Evolutionary conservation across 2,113 vertebrate species (phyloP).

Genomic region (Cryptomyrus ogoouensis): DNA sequence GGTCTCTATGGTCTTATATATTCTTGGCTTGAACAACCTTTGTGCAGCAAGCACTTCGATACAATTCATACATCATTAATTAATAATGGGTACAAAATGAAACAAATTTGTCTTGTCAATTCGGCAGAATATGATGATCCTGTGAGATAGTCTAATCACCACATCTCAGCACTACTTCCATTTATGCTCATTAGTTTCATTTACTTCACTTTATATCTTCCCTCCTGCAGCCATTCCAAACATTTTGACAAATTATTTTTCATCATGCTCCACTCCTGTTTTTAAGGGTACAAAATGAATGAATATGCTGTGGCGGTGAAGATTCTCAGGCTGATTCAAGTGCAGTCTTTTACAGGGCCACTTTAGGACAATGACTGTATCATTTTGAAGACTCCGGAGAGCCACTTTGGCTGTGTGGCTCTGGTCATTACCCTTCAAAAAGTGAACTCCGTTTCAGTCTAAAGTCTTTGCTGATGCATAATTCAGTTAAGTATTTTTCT

Average conservation of each 20-base stretch:
- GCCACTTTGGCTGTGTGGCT: not conserved
- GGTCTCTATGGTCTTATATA: slow-evolving; percentile 17
- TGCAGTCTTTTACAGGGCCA: not conserved
- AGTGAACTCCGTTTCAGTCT: not conserved
- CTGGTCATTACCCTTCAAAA: not conserved
- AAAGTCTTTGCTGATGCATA: not conserved
- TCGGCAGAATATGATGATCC: not conserved
- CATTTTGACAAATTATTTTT: not conserved
- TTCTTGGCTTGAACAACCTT: slow-evolving; percentile 6
- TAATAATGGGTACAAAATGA: slow-evolving; percentile 5
- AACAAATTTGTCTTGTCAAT: not conserved
- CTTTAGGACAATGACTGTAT: not conserved
- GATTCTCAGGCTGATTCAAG: not conserved
- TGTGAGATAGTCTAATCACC: not conserved
- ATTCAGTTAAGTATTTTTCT: not conserved
- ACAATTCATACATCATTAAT: not conserved
- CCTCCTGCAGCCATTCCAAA: not conserved
- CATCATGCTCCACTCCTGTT: not conserved
- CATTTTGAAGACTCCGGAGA: not conserved
- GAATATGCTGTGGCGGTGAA: not conserved
- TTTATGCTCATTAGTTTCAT: not conserved
- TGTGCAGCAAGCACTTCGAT: slow-evolving; percentile 2
- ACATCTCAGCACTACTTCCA: not conserved
- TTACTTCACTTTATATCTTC: not conserved
- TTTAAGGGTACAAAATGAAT: not conserved